phyloP scores from a whole-genome alignment of 2,113 vertebrate species.

The Colaptes auratus region DNA sequence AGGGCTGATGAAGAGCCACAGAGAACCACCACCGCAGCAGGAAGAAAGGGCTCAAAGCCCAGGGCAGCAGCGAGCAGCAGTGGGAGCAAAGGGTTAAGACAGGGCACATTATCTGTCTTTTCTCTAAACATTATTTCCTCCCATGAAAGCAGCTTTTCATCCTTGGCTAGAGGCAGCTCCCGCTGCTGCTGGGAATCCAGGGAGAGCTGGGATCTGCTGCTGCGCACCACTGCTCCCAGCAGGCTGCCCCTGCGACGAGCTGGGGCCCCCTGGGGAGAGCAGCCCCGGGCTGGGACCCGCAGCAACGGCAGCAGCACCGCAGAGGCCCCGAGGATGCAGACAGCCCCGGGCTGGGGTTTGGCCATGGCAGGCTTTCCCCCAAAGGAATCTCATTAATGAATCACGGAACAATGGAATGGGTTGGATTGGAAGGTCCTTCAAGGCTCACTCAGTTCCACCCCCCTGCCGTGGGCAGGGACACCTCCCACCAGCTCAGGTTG shows the following conservation, averaged over 20 bases:
- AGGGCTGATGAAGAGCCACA: fast-evolving
- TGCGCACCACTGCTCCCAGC: constrained; percentile 57
- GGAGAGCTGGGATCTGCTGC: constrained; percentile 53
- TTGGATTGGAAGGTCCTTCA: too few relatives aligned
- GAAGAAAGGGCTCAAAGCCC: neutral
- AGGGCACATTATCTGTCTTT: constrained; percentile 46
- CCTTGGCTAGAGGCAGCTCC: constrained; percentile 71
- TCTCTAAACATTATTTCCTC: constrained; percentile 74
- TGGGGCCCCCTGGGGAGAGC: fast-evolving
- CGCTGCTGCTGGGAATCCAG: constrained; percentile 70
- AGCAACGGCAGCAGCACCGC: neutral
- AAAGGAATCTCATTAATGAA: neutral
- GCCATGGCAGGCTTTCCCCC: neutral
- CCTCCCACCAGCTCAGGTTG: too few relatives aligned
- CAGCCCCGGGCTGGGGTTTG: neutral
- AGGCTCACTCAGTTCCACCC: too few relatives aligned
- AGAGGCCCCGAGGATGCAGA: neutral
- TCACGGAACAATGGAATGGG: too few relatives aligned
- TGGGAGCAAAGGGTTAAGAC: constrained; percentile 32
- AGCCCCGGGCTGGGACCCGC: neutral
- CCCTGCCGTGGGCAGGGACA: too few relatives aligned
- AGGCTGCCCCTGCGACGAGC: constrained; percentile 39
- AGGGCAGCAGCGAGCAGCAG: neutral
- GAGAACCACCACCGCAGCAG: neutral
- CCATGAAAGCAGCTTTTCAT: constrained; percentile 73